Conservation (phyloP, 53 echinoderm and acorn worm species). For the Luidia sarsii region DNA sequence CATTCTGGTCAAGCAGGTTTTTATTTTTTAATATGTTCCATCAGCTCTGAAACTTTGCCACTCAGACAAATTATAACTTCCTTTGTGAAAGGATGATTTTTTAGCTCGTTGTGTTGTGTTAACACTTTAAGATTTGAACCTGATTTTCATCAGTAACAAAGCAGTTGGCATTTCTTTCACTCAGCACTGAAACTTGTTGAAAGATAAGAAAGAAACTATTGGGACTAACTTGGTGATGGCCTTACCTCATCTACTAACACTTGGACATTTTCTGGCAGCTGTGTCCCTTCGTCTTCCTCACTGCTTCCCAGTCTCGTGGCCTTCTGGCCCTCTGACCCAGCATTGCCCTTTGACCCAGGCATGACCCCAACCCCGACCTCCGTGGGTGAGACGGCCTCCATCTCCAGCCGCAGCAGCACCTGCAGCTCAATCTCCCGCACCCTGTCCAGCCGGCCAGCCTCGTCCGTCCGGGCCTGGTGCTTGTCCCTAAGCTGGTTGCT, state of each 20-base stretch:
- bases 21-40: too few relatives aligned
- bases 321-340: background rate
- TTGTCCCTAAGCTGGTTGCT: conserved; percentile 54
- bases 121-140: too few relatives aligned
- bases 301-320: conserved; percentile 4
- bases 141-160: too few relatives aligned
- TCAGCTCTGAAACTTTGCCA: too few relatives aligned
- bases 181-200: too few relatives aligned
- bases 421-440: conserved; percentile 78
- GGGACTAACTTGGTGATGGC: too few relatives aligned
- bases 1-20: too few relatives aligned
- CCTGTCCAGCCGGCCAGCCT: conserved; percentile 29
- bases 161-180: too few relatives aligned
- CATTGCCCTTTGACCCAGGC: background rate
- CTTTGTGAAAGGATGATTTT: too few relatives aligned
- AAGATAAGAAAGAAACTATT: too few relatives aligned
- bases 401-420: conserved; percentile 77
- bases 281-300: conserved; percentile 20
- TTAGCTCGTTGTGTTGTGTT: too few relatives aligned
- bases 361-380: conserved; percentile 41
- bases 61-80: too few relatives aligned
- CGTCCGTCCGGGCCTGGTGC: conserved; percentile 35
- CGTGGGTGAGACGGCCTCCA: conserved; percentile 78
- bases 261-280: conserved; percentile 74
- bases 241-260: conserved; percentile 80